Evolutionary conservation across 2,113 vertebrate genomes (phyloP).

Genomic region (Stigmatopora argus): DNA sequence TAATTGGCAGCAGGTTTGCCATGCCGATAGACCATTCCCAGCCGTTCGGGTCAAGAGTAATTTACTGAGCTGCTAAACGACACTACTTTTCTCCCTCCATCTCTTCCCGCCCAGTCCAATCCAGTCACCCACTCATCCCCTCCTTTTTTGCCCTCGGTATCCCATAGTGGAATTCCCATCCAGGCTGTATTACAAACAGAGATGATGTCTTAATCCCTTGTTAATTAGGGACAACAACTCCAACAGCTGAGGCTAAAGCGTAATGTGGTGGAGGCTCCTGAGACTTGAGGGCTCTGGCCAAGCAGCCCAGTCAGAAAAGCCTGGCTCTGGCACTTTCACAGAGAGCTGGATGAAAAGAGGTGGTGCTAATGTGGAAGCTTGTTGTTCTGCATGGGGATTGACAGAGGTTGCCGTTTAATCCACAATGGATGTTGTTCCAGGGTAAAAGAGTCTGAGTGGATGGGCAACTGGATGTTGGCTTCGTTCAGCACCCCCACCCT

Average conservation of each 20-base stretch:
- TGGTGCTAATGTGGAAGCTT: conserved; percentile 12
- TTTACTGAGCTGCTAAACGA: conserved; percentile 75
- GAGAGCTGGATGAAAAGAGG: conserved; percentile 33
- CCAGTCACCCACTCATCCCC: conserved; percentile 2
- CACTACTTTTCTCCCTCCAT: conserved; percentile 49
- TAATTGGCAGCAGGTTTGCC: conserved; percentile 74
- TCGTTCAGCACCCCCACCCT: not conserved
- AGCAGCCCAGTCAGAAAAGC: conserved; percentile 51
- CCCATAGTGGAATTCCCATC: conserved; percentile 74
- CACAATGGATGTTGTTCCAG: conserved; percentile 48
- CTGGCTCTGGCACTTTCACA: conserved; percentile 44
- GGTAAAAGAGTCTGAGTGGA: conserved; percentile 47
- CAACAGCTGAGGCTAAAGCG: conserved; percentile 71
- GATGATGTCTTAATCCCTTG: conserved; percentile 79
- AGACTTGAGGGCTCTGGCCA: conserved; percentile 53
- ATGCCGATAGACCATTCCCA: conserved; percentile 71
- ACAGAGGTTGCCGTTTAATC: conserved; percentile 51
- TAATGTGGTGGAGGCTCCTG: conserved; percentile 36
- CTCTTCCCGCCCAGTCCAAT: conserved; percentile 46
- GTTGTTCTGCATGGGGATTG: conserved; percentile 42
- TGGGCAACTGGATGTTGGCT: conserved; percentile 41
- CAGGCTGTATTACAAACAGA: conserved; percentile 71
- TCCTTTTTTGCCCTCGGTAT: conserved; percentile 22
- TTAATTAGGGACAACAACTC: conserved; percentile 78
- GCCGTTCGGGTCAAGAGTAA: conserved; percentile 77